A percentile compares a stretch with the other conserved stretches of the same genome.
Conservation (phyloP, 1,140 invertebrate genomes). For the Pinna nobilis region DNA sequence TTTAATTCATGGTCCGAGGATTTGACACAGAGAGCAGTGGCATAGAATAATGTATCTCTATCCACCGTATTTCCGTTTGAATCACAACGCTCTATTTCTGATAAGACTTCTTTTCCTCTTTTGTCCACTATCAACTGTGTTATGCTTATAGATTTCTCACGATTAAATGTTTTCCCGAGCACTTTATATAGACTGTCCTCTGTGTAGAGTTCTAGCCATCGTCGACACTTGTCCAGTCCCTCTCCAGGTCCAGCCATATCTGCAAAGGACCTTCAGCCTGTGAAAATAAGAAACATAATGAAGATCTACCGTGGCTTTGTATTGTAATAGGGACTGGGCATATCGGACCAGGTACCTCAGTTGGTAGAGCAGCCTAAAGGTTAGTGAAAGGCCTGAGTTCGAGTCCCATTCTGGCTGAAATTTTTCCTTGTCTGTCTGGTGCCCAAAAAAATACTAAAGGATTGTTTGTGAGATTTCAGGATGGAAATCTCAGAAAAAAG, state of each 20-base stretch:
- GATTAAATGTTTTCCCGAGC: constrained; percentile 27
- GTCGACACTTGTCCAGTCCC: background rate
- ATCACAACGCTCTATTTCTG: constrained; percentile 44
- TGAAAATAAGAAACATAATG: background rate
- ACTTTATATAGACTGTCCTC: constrained; percentile 45
- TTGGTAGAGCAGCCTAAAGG: too few relatives aligned
- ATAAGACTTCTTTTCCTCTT: constrained; percentile 52
- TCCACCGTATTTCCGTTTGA: constrained; percentile 39
- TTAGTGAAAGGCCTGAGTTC: too few relatives aligned
- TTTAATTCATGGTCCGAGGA: constrained; percentile 73
- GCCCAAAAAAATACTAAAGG: too few relatives aligned
- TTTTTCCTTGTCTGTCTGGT: too few relatives aligned
- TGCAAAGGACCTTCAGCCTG: background rate
- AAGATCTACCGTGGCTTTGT: too few relatives aligned
- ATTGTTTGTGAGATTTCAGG: too few relatives aligned
- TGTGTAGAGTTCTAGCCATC: constrained; percentile 39
- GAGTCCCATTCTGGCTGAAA: too few relatives aligned
- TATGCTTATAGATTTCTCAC: constrained; percentile 34
- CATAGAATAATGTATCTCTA: constrained; percentile 78
- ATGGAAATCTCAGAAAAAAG: too few relatives aligned
- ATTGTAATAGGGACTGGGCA: too few relatives aligned
- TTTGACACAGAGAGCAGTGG: constrained; percentile 78
- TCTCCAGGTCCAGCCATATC: constrained; percentile 4
- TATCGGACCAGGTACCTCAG: too few relatives aligned
- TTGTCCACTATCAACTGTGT: constrained; percentile 40